Base-by-base conservation (phyloP, 2,113 vertebrate species). In the Saccopteryx leptura region DNA sequence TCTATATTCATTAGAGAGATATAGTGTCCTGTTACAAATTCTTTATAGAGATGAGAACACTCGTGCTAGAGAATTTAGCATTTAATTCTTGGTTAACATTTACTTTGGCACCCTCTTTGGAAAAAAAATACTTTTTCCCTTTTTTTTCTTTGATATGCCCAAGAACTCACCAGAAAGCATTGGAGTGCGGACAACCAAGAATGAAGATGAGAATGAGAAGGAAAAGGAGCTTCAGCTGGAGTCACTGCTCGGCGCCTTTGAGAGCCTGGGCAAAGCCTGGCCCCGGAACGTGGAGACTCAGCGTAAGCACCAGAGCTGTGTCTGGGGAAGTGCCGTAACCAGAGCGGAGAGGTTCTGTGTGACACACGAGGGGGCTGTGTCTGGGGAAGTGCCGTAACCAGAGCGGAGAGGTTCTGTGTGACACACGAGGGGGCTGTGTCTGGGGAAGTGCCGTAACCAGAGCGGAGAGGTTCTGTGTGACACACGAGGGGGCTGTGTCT, bases 251-350 rank as follows among this genome's bases (percentile, higher is more conserved):
- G 99, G 99, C 97, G 99, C 99, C 97, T 99, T 99, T 0, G 99
- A 99, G 97, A 99, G 99, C 33, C 98, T 99, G 54, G 99, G 99
- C 91, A 99, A 99, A 98, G 98, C 99, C 58, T 99, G 99, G 99
- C 99, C 99, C 0, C 98, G 97, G 92, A 99, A 97, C 46, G 94
- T 39, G 0, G 98, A 99, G 83, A 99, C 99, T 5, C 99, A 99
- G 72, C 97, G 99, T 99, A 98, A 98, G 98, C 96, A 60, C 18
- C 17, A 11, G 65, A 31, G 18, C 61, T 74, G 17, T 19, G 7
- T 84, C 7, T 39, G 74, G 4, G 33, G 61, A 82, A 93, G 9
- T n/a, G 12, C 66, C 56, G 7, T 58, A 28, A 19, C 61, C 71
- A 69, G 81, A 71, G 31, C 23, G 4, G 2, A 66, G 33, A 17